Base-by-base conservation (phyloP, 2,888 invertebrate genomes). In the Oscheius myriophilus region DNA sequence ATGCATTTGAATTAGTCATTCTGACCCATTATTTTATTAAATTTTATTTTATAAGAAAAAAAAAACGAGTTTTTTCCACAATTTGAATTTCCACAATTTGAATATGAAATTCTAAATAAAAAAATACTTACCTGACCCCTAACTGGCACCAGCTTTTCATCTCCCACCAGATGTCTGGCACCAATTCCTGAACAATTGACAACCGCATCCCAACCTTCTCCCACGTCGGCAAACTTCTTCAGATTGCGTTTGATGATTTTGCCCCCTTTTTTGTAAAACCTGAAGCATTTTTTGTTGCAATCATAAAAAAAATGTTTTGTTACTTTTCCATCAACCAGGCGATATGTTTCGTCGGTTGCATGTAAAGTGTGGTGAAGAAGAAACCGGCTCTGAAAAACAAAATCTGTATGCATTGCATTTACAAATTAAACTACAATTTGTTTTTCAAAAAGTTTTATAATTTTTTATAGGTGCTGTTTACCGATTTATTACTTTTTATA, bases 111-210 rank as follows among this genome's bases (percentile, higher is more conserved):
- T n/a, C n/a, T n/a, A n/a, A n/a, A n/a, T n/a, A n/a, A n/a, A n/a
- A 18, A 26, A 39, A 3, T 1, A n/a, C 14, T 62, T 63, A 69
- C 69, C 41, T 73, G 71, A 39, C 73, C 72, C 0, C 94, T 89
- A 55, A 92, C 90, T 1, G 93, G 90, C 65, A 88, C 87, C 1
- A 78, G 52, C 43, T 64, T 25, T 0, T 87, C 77, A 88, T 94
- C 93, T 0, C 89, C 88, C 0, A 91, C 89, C 0, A 93, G 86
- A 11, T 88, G 75, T 75, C 89, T 88, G 0, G 93, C 91, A 0
- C 91, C 91, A 0, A 93, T 83, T 9, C 95, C 94, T 0, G 91
- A 90, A 79, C 93, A 94, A 86, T 94, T 93, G 52, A 94, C 89
- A n/a, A 94, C 88, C 0, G 92, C 89, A 84, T 76, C 76, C 55